phyloP scores from a whole-genome alignment of 2,797 vertebrate species.

The Serranus cabrilla region DNA sequence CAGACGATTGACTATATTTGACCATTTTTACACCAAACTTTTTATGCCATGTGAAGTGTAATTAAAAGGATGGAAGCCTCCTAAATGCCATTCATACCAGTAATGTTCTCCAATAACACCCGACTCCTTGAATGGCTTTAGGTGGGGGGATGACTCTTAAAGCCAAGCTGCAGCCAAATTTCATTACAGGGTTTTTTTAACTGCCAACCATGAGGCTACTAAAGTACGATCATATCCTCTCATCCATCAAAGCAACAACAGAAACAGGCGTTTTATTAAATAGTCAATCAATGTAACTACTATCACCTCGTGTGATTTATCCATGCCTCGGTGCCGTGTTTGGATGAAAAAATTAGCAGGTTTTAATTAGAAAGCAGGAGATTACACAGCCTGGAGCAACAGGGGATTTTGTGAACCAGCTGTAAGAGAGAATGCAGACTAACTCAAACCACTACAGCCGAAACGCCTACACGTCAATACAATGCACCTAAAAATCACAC shows the following conservation, averaged over 20 bases:
- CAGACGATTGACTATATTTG: not conserved
- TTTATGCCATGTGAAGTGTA: not conserved
- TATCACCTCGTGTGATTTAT: not conserved
- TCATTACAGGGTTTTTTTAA: slow-evolving; percentile 5
- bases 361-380: slow-evolving; percentile 10
- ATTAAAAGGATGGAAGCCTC: not conserved
- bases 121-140: not conserved
- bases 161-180: not conserved
- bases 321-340: not conserved
- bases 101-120: not conserved
- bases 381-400: slow-evolving; percentile 1
- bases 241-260: not conserved
- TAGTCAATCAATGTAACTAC: not conserved
- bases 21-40: not conserved
- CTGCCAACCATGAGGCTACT: not conserved
- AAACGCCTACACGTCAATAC: not conserved
- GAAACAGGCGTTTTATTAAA: not conserved
- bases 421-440: not conserved
- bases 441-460: slow-evolving; percentile 16
- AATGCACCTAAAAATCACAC: not conserved
- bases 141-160: not conserved
- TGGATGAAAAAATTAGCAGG: not conserved
- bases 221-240: not conserved
- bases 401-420: not conserved
- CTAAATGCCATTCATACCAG: not conserved